These are phyloP conservation scores for Rhagoletis pomonella DNA, from an alignment of 1,140 invertebrate genomes.

Conservation along the genomic window DNA sequence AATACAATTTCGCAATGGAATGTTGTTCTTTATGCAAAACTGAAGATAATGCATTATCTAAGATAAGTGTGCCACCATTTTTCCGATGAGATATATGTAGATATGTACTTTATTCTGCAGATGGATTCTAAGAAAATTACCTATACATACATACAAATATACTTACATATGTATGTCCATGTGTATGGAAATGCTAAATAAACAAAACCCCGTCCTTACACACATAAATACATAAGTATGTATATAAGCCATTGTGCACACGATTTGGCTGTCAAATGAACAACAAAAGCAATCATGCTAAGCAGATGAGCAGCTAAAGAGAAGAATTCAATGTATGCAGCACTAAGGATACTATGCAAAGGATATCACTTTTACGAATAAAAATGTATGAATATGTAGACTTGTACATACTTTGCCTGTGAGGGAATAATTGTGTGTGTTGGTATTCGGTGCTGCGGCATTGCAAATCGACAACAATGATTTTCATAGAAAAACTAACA, in stretches of 20 bases:
- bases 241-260: conserved; percentile 34
- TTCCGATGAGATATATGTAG: too few species aligned
- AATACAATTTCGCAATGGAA: too few species aligned
- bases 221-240: neutral
- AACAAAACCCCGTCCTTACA: neutral
- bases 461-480: conserved; percentile 49
- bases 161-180: neutral
- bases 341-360: conserved; percentile 11
- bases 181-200: neutral
- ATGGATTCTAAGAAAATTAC: neutral
- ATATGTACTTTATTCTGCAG: too few species aligned
- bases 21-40: too few species aligned
- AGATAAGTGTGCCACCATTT: too few species aligned
- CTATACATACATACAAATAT: neutral
- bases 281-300: conserved; percentile 50
- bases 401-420: neutral
- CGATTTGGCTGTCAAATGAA: conserved; percentile 39
- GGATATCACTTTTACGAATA: neutral
- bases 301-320: conserved; percentile 48
- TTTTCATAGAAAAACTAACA: conserved; percentile 41
- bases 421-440: neutral
- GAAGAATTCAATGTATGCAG: neutral
- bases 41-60: too few species aligned
- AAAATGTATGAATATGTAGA: neutral
- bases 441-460: conserved; percentile 29